A percentile compares a stretch with the other conserved stretches of the same genome.
Evolutionary conservation across 2,113 vertebrate genomes (phyloP).

Genomic region (Nothobranchius kuhntae): DNA sequence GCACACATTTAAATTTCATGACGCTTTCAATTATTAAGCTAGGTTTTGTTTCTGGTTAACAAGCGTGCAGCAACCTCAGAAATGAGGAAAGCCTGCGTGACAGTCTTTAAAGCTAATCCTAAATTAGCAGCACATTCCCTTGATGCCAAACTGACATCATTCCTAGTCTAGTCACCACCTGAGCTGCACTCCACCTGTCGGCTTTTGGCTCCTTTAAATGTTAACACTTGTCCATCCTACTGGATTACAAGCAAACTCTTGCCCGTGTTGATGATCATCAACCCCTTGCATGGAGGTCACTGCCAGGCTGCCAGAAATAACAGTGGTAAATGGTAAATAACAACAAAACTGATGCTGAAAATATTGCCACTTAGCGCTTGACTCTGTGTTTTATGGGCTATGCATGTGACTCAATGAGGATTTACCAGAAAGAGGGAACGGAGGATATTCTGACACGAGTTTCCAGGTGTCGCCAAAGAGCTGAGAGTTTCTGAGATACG

Average conservation of each 20-base stretch:
- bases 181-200: background rate
- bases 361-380: conserved; percentile 5
- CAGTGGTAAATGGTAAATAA: conserved; percentile 28
- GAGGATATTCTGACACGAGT: too few species aligned
- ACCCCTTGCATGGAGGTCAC: conserved; percentile 16
- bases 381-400: conserved; percentile 25
- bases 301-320: conserved; percentile 18
- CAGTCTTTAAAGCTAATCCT: conserved; percentile 3
- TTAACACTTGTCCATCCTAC: too few species aligned
- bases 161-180: background rate
- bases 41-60: conserved; percentile 46
- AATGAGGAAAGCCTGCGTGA: conserved; percentile 42
- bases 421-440: conserved; percentile 3
- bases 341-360: background rate
- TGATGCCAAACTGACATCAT: background rate
- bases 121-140: conserved; percentile 5
- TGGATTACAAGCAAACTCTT: background rate
- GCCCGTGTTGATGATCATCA: background rate
- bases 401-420: conserved; percentile 7
- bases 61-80: conserved; percentile 27
- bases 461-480: too few species aligned
- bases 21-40: conserved; percentile 44
- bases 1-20: conserved; percentile 44
- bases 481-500: too few species aligned
- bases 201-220: background rate